Conservation (phyloP, 2,888 invertebrate genomes). For the Ophonus ardosiacus region DNA sequence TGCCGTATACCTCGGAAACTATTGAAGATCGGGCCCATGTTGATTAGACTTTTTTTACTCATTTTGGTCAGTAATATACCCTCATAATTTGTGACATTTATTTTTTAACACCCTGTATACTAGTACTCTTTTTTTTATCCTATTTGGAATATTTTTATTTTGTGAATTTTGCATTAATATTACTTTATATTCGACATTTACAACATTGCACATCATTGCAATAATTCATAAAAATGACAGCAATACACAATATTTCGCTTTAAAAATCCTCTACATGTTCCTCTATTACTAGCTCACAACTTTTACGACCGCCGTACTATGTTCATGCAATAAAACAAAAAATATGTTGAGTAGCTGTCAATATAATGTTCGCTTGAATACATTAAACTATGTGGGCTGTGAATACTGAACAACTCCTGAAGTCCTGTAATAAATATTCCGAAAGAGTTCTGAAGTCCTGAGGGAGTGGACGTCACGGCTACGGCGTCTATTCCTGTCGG, state of each 20-base stretch:
- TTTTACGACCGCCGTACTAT: background rate
- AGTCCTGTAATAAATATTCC: background rate
- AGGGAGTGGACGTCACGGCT: background rate
- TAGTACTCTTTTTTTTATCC: no score
- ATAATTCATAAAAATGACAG: background rate
- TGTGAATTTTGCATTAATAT: background rate
- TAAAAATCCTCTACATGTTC: background rate
- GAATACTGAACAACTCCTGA: background rate
- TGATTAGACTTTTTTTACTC: no score
- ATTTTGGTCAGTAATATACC: no score
- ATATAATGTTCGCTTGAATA: background rate
- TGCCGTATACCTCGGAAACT: no score
- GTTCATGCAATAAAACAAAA: background rate
- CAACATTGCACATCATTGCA: background rate
- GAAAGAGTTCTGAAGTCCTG: background rate
- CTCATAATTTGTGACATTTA: no score
- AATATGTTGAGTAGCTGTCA: background rate
- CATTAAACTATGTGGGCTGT: background rate
- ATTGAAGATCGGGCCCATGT: no score
- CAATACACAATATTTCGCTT: background rate
- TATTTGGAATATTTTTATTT: background rate
- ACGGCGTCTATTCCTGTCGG: background rate
- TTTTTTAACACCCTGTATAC: no score
- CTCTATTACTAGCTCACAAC: background rate
- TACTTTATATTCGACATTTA: background rate